Evolutionary conservation across 2,797 vertebrate species (phyloP).

Genomic region (Clarias platycephalus): DNA sequence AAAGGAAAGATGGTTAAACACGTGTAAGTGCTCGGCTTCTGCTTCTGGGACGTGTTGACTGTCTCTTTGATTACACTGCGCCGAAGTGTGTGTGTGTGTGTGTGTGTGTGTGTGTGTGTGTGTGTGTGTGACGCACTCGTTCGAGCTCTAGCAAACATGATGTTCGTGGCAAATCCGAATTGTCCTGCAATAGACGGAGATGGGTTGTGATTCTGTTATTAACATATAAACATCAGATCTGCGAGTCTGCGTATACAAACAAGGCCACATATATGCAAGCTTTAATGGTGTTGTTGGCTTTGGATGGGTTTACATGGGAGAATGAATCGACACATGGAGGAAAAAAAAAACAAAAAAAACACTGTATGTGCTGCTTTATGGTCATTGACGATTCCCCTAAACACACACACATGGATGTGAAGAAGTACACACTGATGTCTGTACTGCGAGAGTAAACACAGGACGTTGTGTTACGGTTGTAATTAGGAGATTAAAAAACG

Average conservation of each 20-base stretch:
- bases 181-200: not conserved
- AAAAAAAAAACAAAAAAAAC: not conserved
- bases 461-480: conserved; percentile 76
- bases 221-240: not conserved
- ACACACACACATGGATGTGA: conserved; percentile 66
- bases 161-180: not conserved
- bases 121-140: not conserved
- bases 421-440: conserved; percentile 67
- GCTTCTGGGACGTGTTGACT: not conserved
- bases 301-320: conserved; percentile 4
- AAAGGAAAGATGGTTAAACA: conserved; percentile 31
- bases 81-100: too few relatives aligned
- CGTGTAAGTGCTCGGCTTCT: not conserved
- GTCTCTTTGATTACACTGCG: not conserved
- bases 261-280: conserved; percentile 28
- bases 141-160: not conserved
- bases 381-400: conserved; percentile 58
- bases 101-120: not conserved
- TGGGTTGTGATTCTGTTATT: not conserved
- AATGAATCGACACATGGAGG: not conserved
- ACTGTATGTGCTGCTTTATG: conserved; percentile 23
- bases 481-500: conserved; percentile 60
- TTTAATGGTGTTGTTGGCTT: conserved; percentile 25
- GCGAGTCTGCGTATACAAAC: conserved; percentile 15
- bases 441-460: conserved; percentile 77